Evolutionary conservation across 2,888 invertebrate species (phyloP).

Genomic region (Catonia carolina): DNA sequence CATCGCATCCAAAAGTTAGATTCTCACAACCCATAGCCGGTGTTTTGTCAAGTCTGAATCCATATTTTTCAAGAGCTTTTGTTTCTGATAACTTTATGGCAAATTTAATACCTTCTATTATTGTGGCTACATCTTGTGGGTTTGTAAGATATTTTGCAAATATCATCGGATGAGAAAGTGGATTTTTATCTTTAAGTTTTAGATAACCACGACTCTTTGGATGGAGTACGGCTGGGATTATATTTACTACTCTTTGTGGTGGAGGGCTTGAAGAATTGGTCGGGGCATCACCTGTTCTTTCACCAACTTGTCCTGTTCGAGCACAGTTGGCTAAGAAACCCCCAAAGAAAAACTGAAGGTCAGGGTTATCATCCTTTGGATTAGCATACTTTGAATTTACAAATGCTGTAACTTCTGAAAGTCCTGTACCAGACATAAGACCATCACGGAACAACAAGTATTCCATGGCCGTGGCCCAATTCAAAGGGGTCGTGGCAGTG

Average conservation of each 20-base stretch:
- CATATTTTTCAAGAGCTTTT: conserved; percentile 55
- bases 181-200: conserved; percentile 67
- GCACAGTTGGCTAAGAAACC: conserved; percentile 82
- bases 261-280: conserved; percentile 27
- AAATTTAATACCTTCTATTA: conserved; percentile 79
- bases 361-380: conserved; percentile 67
- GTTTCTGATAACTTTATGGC: conserved; percentile 65
- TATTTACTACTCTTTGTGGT: conserved; percentile 54
- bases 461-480: conserved; percentile 90
- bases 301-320: conserved; percentile 78
- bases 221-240: conserved; percentile 75
- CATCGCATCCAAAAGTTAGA: conserved; percentile 60
- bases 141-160: conserved; percentile 75
- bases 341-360: conserved; percentile 80
- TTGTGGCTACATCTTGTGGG: conserved; percentile 68
- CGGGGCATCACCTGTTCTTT: conserved; percentile 59
- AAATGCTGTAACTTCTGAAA: conserved; percentile 80
- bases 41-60: conserved; percentile 66
- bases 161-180: conserved; percentile 74
- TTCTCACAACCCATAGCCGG: conserved; percentile 68
- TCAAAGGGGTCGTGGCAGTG: conserved; percentile 75
- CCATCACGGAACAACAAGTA: conserved; percentile 81
- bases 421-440: conserved; percentile 82
- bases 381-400: conserved; percentile 73
- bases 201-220: conserved; percentile 79